Conservation (phyloP, 2,888 invertebrate species). For the Seira sanloemensis region DNA sequence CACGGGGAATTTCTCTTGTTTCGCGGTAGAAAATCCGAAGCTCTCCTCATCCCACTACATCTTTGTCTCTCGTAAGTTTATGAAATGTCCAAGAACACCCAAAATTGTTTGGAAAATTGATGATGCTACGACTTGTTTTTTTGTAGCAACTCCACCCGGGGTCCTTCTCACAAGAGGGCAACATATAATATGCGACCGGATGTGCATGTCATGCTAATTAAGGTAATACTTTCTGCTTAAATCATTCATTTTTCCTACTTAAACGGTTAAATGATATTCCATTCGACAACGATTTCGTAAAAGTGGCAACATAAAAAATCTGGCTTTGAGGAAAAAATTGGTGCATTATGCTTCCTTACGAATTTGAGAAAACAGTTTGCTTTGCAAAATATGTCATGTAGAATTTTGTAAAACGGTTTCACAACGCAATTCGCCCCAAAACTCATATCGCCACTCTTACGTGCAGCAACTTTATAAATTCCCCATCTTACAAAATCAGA, state of each 20-base stretch:
- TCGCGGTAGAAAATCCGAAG: constrained; percentile 43
- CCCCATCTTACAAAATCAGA: not conserved
- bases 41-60: constrained; percentile 59
- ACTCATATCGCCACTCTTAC: constrained; percentile 61
- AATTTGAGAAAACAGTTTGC: too few species aligned
- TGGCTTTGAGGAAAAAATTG: too few species aligned
- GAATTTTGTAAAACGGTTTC: too few species aligned
- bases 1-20: constrained; percentile 65
- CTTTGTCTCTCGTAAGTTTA: constrained; percentile 60
- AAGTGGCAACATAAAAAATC: too few species aligned
- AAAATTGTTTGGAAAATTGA: not conserved
- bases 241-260: constrained; percentile 57
- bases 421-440: too few species aligned
- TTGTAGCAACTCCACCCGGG: constrained; percentile 58
- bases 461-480: constrained; percentile 40
- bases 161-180: constrained; percentile 62
- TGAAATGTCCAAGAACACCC: not conserved
- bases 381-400: too few species aligned
- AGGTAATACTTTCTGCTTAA: not conserved
- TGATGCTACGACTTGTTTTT: not conserved
- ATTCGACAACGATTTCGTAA: too few species aligned
- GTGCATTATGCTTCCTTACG: too few species aligned
- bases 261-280: too few species aligned
- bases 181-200: constrained; percentile 28
- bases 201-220: not conserved